Evolutionary conservation across 2,113 vertebrate species (phyloP).

Genomic region (Hyperopisus bebe): DNA sequence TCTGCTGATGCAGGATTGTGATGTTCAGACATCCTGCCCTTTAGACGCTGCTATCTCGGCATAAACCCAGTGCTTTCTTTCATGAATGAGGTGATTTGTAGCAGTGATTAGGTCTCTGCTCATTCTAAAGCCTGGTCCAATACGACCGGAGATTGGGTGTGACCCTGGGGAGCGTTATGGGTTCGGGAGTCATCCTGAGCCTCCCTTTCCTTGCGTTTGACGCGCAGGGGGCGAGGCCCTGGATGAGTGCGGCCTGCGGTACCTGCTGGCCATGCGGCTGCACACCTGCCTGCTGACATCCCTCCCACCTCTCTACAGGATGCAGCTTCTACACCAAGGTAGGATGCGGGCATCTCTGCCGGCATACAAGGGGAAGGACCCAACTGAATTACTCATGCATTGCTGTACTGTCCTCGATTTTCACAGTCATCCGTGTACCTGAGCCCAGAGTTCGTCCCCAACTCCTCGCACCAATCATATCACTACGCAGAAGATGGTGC

Average conservation of each 20-base stretch:
- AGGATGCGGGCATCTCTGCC: constrained; percentile 28
- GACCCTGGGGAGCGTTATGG: background rate
- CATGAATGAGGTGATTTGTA: background rate
- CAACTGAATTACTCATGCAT: background rate
- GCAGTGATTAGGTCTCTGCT: background rate
- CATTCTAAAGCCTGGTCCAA: background rate
- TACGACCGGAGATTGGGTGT: background rate
- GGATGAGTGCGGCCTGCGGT: constrained; percentile 91
- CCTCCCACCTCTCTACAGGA: constrained; percentile 86
- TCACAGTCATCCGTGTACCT: background rate
- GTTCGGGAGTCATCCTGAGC: background rate
- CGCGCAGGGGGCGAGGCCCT: constrained; percentile 81
- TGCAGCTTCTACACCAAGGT: constrained; percentile 96
- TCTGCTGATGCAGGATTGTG: background rate
- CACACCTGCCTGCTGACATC: constrained; percentile 94
- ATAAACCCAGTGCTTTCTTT: background rate
- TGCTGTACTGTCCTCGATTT: background rate
- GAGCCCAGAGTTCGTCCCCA: background rate
- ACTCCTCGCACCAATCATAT: background rate
- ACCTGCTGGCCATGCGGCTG: constrained; percentile 91
- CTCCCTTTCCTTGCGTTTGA: background rate
- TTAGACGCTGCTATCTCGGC: background rate
- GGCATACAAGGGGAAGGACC: background rate
- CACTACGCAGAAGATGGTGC: background rate
- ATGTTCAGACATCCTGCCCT: background rate